Percentiles rank a stretch among this genome's conserved stretches.
These are phyloP conservation scores for Phoenicopterus ruber DNA, from an alignment of 2,113 vertebrate species.

Conservation along the genomic window DNA sequence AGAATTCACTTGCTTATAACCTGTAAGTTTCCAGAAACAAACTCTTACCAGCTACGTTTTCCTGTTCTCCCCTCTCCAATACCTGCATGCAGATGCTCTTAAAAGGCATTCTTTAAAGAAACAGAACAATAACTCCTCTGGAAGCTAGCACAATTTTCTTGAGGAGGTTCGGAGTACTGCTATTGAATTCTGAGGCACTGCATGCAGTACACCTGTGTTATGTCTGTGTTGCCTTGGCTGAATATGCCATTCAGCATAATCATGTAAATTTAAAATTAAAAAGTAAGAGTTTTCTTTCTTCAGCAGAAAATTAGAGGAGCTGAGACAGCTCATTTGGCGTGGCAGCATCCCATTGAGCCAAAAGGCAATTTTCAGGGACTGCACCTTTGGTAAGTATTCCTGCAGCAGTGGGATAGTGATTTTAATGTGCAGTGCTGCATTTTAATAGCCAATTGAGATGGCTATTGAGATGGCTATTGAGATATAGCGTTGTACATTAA, in stretches of 20 bases:
- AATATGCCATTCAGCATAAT: not conserved
- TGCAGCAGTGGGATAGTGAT: constrained; percentile 4
- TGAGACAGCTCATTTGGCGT: not conserved
- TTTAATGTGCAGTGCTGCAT: constrained; percentile 39
- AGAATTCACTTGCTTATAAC: not conserved
- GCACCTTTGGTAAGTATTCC: constrained; percentile 8
- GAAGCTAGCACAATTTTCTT: not conserved
- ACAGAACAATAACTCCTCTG: not conserved
- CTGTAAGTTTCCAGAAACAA: not conserved
- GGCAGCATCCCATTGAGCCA: not conserved
- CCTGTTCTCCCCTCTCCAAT: not conserved
- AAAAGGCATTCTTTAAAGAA: not conserved
- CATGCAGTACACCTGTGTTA: not conserved
- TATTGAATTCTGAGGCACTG: not conserved
- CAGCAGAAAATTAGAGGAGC: constrained; percentile 8
- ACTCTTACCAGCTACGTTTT: not conserved
- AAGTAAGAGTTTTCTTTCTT: constrained; percentile 18
- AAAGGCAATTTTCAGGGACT: constrained; percentile 28
- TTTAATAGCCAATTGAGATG: constrained; percentile 51
- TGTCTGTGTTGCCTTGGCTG: not conserved
- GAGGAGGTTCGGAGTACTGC: not conserved
- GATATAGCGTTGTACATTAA: constrained; percentile 20
- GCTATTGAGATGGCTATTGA: constrained; percentile 48
- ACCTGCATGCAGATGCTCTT: not conserved
- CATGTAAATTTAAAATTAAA: constrained; percentile 10